Percentiles rank a stretch among this genome's conserved stretches.
phyloP scores from a whole-genome alignment of 2,113 vertebrate species.

The Andinoacara biseriatus region DNA sequence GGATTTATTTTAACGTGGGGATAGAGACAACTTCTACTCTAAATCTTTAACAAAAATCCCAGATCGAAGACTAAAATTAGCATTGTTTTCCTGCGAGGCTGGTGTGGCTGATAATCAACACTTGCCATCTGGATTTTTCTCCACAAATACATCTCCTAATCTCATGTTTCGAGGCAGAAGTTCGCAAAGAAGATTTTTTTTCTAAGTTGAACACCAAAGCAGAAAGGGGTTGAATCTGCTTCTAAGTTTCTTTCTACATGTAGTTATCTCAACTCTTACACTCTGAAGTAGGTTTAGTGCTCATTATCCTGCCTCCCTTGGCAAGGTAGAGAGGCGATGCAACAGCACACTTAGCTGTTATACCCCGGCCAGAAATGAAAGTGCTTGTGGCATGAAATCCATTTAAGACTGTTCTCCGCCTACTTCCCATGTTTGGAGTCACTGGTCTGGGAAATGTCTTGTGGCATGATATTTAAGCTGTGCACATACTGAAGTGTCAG shows the following conservation, averaged over 20 bases:
- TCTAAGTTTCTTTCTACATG: slow-evolving; percentile 11
- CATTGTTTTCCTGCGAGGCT: neutral
- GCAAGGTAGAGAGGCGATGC: slow-evolving; percentile 50
- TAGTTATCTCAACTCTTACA: slow-evolving; percentile 31
- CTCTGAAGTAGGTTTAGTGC: slow-evolving; percentile 51
- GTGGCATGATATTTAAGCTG: slow-evolving; percentile 63
- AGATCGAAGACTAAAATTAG: slow-evolving; percentile 41
- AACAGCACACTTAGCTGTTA: slow-evolving; percentile 41
- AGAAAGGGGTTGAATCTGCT: neutral
- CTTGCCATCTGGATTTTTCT: slow-evolving; percentile 34
- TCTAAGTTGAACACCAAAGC: slow-evolving; percentile 13
- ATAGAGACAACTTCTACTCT: slow-evolving; percentile 6
- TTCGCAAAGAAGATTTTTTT: neutral
- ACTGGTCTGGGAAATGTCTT: slow-evolving; percentile 64
- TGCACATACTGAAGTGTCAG: slow-evolving; percentile 54
- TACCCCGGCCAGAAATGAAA: slow-evolving; percentile 59
- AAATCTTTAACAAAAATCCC: slow-evolving; percentile 51
- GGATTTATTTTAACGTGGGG: slow-evolving; percentile 21
- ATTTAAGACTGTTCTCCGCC: slow-evolving; percentile 52
- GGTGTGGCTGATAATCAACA: slow-evolving; percentile 36
- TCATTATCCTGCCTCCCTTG: slow-evolving; percentile 64
- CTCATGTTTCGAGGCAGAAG: slow-evolving; percentile 12
- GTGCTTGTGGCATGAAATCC: slow-evolving; percentile 63
- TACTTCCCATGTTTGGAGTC: slow-evolving; percentile 41
- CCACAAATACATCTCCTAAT: slow-evolving; percentile 2